Evolutionary conservation across 2,113 vertebrate genomes (phyloP).

Genomic region (Poecile atricapillus): DNA sequence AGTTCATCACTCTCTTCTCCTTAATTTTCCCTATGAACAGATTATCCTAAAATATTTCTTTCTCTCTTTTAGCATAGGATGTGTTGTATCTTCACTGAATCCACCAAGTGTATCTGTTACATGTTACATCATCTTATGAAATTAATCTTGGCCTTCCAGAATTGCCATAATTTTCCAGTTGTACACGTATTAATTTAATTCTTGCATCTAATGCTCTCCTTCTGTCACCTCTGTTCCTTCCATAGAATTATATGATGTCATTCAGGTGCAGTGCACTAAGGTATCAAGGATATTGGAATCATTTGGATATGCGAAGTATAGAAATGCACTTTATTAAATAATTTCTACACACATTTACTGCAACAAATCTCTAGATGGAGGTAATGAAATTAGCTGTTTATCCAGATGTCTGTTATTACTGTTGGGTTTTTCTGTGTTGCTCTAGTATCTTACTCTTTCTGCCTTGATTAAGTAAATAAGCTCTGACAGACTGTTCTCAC

Average conservation of each 20-base stretch:
- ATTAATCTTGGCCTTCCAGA: neutral
- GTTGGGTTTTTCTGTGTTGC: neutral
- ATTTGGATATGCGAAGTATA: neutral
- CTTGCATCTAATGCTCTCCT: neutral
- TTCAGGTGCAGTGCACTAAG: neutral
- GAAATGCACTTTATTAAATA: neutral
- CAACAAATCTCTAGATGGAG: conserved; percentile 27
- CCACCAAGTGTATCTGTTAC: neutral
- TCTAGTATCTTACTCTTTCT: conserved; percentile 16
- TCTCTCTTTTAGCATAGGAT: neutral
- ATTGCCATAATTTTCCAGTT: neutral
- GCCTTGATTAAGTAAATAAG: neutral
- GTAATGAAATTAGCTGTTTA: conserved; percentile 42
- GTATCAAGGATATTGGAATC: neutral
- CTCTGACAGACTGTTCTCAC: neutral
- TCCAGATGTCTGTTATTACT: conserved; percentile 23
- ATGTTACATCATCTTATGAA: neutral
- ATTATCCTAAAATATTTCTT: neutral
- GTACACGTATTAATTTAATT: neutral
- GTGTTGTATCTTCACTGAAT: neutral
- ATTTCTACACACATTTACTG: neutral
- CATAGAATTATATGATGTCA: neutral
- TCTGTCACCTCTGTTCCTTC: neutral
- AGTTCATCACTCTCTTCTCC: neutral
- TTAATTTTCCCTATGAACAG: neutral